Evolutionary conservation across 2,113 vertebrate genomes (phyloP).

Genomic region (Carollia perspicillata): DNA sequence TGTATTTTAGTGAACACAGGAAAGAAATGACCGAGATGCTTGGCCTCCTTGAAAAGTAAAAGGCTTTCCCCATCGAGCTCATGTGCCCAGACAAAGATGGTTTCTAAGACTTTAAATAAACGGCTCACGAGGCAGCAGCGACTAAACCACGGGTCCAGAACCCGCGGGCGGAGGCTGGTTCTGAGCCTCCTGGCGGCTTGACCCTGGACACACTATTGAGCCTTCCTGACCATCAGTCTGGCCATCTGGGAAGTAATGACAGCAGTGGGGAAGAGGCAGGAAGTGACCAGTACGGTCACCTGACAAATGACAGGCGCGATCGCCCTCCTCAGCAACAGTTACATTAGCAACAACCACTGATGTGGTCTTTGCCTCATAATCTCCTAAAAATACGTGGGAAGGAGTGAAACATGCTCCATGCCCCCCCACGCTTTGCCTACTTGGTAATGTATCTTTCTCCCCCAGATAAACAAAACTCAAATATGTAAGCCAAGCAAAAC

Average conservation of each 20-base stretch:
- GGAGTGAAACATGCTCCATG: neutral
- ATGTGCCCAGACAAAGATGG: slow-evolving; percentile 54
- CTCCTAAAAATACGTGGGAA: neutral
- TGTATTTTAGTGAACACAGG: neutral
- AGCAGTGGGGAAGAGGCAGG: neutral
- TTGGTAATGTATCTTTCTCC: neutral
- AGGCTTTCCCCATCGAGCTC: slow-evolving; percentile 63
- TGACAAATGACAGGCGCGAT: neutral
- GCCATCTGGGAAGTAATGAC: neutral
- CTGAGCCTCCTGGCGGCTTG: neutral
- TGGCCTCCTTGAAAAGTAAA: neutral
- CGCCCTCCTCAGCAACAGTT: neutral
- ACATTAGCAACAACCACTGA: neutral
- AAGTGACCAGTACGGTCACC: accelerated
- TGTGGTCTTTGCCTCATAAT: no score
- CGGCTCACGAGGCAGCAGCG: neutral
- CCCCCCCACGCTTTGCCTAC: neutral
- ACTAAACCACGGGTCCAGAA: neutral
- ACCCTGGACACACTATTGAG: neutral
- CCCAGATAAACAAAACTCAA: slow-evolving; percentile 53
- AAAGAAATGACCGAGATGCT: neutral
- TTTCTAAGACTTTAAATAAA: neutral
- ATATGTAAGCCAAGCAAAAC: slow-evolving; percentile 77
- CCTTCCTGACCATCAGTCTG: neutral
- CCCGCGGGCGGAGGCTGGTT: neutral